Base-by-base conservation (phyloP, 2,113 vertebrate genomes). In the Gymnocephalus cernua region DNA sequence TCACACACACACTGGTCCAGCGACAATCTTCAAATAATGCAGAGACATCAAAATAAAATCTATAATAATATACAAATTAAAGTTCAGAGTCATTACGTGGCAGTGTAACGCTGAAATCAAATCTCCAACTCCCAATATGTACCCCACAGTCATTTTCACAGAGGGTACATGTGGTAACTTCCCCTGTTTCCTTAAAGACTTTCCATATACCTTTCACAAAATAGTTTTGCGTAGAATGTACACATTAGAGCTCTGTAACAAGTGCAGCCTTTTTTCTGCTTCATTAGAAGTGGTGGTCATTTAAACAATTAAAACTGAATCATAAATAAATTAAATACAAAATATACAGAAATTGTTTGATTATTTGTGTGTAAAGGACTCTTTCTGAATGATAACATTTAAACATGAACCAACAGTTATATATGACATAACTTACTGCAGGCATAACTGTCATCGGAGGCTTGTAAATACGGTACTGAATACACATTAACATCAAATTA, bases 251-350 rank as follows among this genome's bases (percentile, higher is more conserved):
- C 29, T 54, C 4, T 74, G 29, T 21, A 79, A 79, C 81, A 86
- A 81, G 57, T 79, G 77, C 72, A 74, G 74, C 59, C 47, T 32
- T 73, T 56, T 66, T 53, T 59, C 69, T 53, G 69, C 68, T 72
- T 86, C 51, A 77, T 64, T 63, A 27, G 10, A 64, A 23, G 13
- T 41, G 41, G 15, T 27, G 54, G 15, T 51, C 71, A 70, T 58
- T 45, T 18, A 51, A 81, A 67, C 27, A 25, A 76, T 79, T 71
- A 61, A 80, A 87, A 85, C 64, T 57, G 16, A 75, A 48, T 74
- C 29, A 88, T 91, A 86, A 91, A 94, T 94, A 84, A 90, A 81
- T 92, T 86, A 89, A 91, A 89, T 77, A 89, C 79, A 79, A 77
- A 53, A 73, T 74, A 71, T 72, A 79, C 59, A 86, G 45, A 80